Evolutionary conservation across 2,113 vertebrate genomes (phyloP), one percentile per base, ranked within the genome.

Genomic region (Sapajus apella): DNA sequence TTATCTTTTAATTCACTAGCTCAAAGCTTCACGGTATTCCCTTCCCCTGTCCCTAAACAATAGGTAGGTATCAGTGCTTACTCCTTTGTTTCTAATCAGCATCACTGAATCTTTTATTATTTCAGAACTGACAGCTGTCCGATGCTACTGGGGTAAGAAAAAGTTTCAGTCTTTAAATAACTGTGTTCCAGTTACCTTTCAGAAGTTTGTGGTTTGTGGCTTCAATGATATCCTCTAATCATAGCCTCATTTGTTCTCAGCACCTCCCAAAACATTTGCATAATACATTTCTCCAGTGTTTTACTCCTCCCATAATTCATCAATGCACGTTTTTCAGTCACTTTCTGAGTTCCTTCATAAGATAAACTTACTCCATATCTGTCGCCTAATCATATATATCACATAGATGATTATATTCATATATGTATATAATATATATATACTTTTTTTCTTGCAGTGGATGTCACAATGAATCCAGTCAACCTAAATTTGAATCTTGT

Each of bases 101-200:
- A 68, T 83, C 37, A 70, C 11, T 79, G 7, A 83, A 75, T 87
- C 47, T 97, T 94, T 94, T 97, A 16, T 97, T 55, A 56, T 97
- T 97, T 97, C 97, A 97, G 97, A 97, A 81, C 55, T 97, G 64
- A 87, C 64, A 87, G 40, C 61, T 37, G 85, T 94, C 80, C 97
- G 58, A 20, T n/a, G 70, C 88, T 83, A 97, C 76, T 97, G 97
- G 97, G 97, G 97, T 97, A 97, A 97, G 97, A 93, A 75, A 25
- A 87, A 64, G n/a, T 85, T 88, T 23, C 55, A 40, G 37, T 87
- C 40, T 75, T 96, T 43, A 80, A n/a, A 82, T 88, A 50, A 50
- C 37, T 58, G 13, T 80, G 30, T 85, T 73, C 66, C 93, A 45
- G 52, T 70, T 6, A 10, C 43, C 45, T 91, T 87, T 90, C 56